Conservation (phyloP, 2,797 vertebrate species). For the Cheirogaleus major region DNA sequence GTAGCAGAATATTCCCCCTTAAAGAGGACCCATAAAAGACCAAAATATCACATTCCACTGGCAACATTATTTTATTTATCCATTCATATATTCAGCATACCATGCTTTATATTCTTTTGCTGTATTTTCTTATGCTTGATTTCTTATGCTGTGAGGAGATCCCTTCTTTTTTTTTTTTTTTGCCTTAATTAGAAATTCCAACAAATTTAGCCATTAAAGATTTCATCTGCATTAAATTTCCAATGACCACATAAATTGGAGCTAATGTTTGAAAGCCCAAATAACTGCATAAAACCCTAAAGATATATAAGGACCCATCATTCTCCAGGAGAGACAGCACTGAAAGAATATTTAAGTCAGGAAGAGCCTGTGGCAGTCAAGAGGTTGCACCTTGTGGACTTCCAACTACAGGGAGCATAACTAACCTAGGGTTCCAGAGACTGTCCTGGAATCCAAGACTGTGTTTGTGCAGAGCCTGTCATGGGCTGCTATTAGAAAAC, state of each 20-base stretch:
- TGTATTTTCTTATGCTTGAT: neutral
- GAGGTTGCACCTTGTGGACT: neutral
- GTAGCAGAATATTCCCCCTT: neutral
- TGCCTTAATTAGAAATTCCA: neutral
- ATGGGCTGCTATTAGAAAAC: neutral
- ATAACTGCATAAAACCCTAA: neutral
- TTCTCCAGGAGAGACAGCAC: neutral
- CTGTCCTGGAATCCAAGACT: neutral
- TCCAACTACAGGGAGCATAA: neutral
- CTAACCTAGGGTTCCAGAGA: too few relatives aligned
- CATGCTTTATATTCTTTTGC: neutral
- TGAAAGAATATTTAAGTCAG: neutral
- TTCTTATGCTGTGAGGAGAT: neutral
- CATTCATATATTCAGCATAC: neutral
- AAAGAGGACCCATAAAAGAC: neutral
- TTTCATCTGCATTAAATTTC: neutral
- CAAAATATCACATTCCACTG: neutral
- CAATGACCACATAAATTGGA: neutral
- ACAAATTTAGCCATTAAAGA: neutral
- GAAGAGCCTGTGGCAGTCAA: neutral
- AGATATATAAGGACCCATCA: neutral
- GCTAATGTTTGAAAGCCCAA: neutral
- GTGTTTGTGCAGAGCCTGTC: neutral
- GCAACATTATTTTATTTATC: neutral
- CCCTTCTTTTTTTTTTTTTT: neutral